Base-by-base conservation (phyloP, 2,797 vertebrate species). In the Australoheros facetus region DNA sequence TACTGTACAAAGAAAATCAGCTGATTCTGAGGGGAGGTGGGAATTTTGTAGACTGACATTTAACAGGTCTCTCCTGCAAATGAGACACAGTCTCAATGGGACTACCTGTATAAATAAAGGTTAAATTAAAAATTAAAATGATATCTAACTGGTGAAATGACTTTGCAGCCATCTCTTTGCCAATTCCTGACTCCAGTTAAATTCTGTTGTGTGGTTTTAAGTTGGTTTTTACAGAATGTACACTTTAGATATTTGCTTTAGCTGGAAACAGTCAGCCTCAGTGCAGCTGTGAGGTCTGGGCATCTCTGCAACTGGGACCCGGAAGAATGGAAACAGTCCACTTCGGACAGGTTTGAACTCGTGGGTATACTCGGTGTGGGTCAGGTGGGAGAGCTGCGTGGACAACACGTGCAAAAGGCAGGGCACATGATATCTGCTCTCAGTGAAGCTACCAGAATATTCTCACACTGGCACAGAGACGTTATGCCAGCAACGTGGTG, bases 261-360 rank as follows among this genome's bases (percentile, higher is more conserved):
- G 0, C 11, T 12, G 5, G 0, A 66, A 66, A 48, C 5, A 1
- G 4, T 48, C 17, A 30, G 42, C 23, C 10, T 66, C 23, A 30
- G 16, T 48, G 19, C 19, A 45, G 28, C 42, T 26, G 28, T 48
- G 14, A 66, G 62, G 23, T 48, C 42, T 66, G 48, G 11, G 16
- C 9, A 12, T 48, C 45, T 42, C 23, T 39, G 39, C 39, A 45
- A 17, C 21, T 14, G 23, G 26, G 45, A 26, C 14, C 60, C 10
- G 1, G 21, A 45, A 34, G 28, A 58, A 26, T 37, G 42, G 34
- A 64, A 64, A 11, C 21, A 45, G 37, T 45, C 37, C 21, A 42
- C 37, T 26, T 42, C n/a, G 14, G 21, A 26, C 21, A 21, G 26
- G 8, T 48, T 34, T 59, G 26, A 16, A 48, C 39, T 28, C 28